These are phyloP conservation scores for Mastigias papua DNA, from an alignment of 30 jellyfish, hydroid and myxozoan genomes.

Conservation along the genomic window DNA sequence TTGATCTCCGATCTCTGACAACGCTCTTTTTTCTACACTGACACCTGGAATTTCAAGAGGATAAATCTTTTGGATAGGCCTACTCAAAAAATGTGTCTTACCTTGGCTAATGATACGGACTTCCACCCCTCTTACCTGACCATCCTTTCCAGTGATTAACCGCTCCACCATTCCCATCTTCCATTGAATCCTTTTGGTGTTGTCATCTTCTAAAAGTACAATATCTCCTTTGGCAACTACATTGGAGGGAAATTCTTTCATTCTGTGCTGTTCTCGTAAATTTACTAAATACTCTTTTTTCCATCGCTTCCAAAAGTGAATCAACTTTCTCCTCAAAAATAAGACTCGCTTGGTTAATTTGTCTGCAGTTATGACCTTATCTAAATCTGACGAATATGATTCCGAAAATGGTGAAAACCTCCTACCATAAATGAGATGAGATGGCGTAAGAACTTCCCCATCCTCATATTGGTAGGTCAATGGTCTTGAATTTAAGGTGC, in stretches of 20 bases:
- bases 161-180: slow-evolving; percentile 2
- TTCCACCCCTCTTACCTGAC: slow-evolving; percentile 11
- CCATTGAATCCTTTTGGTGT: slow-evolving; percentile 6
- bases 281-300: slow-evolving; percentile 54
- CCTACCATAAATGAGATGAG: slow-evolving; percentile 35
- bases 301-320: slow-evolving; percentile 74
- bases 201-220: slow-evolving; percentile 24
- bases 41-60: slow-evolving; percentile 23
- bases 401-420: slow-evolving; percentile 22
- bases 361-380: not conserved
- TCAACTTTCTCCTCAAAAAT: slow-evolving; percentile 19
- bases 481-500: slow-evolving; percentile 43
- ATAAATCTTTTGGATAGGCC: slow-evolving; percentile 18
- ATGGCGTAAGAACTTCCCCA: slow-evolving; percentile 63
- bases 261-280: slow-evolving; percentile 52
- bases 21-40: not conserved
- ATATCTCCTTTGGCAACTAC: slow-evolving; percentile 7
- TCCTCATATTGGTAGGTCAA: slow-evolving; percentile 19
- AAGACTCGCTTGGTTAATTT: slow-evolving; percentile 11
- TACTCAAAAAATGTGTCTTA: slow-evolving; percentile 6
- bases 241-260: slow-evolving; percentile 1
- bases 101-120: not conserved
- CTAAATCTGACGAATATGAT: not conserved
- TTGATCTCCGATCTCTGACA: slow-evolving; percentile 1
- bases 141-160: slow-evolving; percentile 18